A percentile compares a stretch with the other conserved stretches of the same genome.
phyloP scores from a whole-genome alignment of 2,797 vertebrate genomes.

The Xerus rutilus region DNA sequence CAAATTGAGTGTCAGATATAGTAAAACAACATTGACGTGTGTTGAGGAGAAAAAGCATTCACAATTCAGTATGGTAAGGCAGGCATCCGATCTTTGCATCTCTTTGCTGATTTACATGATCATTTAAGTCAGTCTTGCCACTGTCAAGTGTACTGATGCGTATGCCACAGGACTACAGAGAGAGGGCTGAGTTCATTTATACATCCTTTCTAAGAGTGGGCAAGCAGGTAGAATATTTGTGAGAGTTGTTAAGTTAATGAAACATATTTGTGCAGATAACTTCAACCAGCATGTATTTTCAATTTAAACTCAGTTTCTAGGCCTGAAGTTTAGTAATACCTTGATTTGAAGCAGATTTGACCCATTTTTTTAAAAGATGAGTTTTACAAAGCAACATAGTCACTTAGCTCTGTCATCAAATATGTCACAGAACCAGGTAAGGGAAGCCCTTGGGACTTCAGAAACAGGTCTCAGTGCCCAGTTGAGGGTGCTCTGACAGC shows the following conservation, averaged over 20 bases:
- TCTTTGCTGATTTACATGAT: neutral
- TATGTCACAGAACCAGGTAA: neutral
- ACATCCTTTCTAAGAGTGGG: neutral
- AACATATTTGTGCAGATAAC: neutral
- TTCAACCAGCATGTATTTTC: neutral
- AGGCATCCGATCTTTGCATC: neutral
- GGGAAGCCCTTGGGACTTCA: neutral
- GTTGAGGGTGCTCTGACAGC: neutral
- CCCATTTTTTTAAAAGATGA: neutral
- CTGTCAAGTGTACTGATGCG: neutral
- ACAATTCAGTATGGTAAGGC: neutral
- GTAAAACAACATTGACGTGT: neutral
- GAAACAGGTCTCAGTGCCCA: neutral
- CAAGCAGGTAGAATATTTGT: neutral
- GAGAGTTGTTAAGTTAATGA: neutral
- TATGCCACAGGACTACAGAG: neutral
- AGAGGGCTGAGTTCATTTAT: neutral
- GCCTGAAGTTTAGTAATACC: neutral
- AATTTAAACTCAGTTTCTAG: neutral
- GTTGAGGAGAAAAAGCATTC: neutral
- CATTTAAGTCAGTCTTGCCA: neutral
- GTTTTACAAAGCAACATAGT: neutral
- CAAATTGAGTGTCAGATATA: conserved; percentile 52
- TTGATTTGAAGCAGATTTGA: neutral
- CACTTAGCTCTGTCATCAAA: neutral